Base-by-base conservation (phyloP, 2,888 invertebrate genomes). In the Pilophorus perplexus region DNA sequence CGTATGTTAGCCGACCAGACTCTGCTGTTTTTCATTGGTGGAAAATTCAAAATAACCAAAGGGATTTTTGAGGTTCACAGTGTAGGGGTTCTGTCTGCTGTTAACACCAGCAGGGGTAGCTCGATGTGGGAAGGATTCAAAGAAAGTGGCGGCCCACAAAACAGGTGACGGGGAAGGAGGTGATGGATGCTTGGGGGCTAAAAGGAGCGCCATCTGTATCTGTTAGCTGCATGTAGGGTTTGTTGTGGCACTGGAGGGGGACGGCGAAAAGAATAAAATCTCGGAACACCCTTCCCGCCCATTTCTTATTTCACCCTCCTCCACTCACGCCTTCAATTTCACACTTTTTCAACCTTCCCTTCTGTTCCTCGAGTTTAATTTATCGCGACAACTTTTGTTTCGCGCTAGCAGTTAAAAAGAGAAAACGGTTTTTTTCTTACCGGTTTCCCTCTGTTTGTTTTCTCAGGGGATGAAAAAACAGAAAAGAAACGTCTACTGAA, bases 161-260 rank as follows among this genome's bases (percentile, higher is more conserved):
- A 33, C 55, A 55, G 55, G 55, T 55, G 55, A 37, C 23, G 55
- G 55, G 28, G 55, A 22, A 55, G 38, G 55, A 6, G 55, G 55
- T 55, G 55, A 55, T 55, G 55, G 55, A 55, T 55, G 55, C 55
- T 55, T 20, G 16, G 16, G n/a, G 33, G 37, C 55, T 55, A 55
- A 55, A 55, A 55, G 55, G 55, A 55, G 55, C 16, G 23, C 55
- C 55, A 55, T 55, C 55, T 55, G 55, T 55, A 55, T 55, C 55
- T 37, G 55, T 55, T 55, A 55, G 20, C 55, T 55, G 22, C 50
- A 23, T 23, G 38, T 38, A 10, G 14, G 6, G 18, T 18, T 22
- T 20, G 44, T n/a, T 46, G 46, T 46, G 23, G 46, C 23, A 46
- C 23, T 46, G 23, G 20, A 8, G n/a, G 44, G 46, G 25, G 46